These are phyloP conservation scores for Pitta sordida DNA, from an alignment of 2,113 vertebrate species.

Conservation along the genomic window DNA sequence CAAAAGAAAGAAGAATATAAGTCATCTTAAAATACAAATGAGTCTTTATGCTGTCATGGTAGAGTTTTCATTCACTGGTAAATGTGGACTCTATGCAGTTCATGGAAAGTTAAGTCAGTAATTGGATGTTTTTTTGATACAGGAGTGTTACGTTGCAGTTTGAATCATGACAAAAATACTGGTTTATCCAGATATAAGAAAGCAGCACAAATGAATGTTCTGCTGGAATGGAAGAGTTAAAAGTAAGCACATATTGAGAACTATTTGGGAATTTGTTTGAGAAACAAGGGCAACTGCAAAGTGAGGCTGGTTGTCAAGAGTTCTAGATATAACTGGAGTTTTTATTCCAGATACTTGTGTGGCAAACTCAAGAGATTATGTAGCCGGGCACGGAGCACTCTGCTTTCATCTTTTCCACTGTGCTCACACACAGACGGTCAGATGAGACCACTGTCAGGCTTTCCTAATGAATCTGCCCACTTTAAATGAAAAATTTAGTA, in stretches of 20 bases:
- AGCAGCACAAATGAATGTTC: not conserved
- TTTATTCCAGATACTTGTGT: not conserved
- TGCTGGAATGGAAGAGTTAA: not conserved
- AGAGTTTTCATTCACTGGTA: not conserved
- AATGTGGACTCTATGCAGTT: not conserved
- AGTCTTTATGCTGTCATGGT: not conserved
- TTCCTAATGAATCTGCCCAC: conserved; percentile 2
- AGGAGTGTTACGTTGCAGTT: not conserved
- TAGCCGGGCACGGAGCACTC: not conserved
- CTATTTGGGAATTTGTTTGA: not conserved
- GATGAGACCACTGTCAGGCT: not conserved
- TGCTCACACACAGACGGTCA: not conserved
- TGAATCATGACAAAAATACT: not conserved
- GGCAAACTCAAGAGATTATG: not conserved
- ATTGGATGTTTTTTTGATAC: not conserved
- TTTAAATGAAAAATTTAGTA: conserved; percentile 54
- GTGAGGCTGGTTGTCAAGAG: not conserved
- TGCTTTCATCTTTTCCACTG: not conserved
- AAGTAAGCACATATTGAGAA: not conserved
- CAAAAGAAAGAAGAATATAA: not conserved
- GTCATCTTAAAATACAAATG: not conserved
- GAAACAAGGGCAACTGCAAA: not conserved
- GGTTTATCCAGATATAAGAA: not conserved
- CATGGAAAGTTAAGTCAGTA: not conserved
- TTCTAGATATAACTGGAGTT: not conserved